phyloP scores from a whole-genome alignment of 2,797 vertebrate species.

The Tachyglossus aculeatus region DNA sequence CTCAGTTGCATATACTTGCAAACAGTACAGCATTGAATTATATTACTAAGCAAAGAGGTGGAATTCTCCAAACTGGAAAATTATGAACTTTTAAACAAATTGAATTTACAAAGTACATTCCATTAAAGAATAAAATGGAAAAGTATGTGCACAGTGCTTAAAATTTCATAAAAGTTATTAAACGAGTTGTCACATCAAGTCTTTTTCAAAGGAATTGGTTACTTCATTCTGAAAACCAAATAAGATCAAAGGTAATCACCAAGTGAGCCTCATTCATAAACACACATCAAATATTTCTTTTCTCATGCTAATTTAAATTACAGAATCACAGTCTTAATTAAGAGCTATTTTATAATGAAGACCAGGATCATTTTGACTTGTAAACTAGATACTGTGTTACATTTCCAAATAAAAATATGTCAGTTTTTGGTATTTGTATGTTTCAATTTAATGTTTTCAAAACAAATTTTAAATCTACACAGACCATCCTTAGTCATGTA shows the following conservation, averaged over 20 bases:
- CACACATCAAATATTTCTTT: not conserved
- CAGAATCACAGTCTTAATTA: not conserved
- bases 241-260: not conserved
- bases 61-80: too few relatives aligned
- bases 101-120: not conserved
- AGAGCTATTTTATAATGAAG: not conserved
- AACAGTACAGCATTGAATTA: not conserved
- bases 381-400: not conserved
- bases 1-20: not conserved
- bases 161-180: not conserved
- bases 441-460: not conserved
- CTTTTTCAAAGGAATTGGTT: not conserved
- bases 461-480: not conserved
- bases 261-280: not conserved
- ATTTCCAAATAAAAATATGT: not conserved
- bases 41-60: not conserved
- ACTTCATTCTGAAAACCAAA: not conserved
- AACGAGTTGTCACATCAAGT: not conserved
- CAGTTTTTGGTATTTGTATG: too few relatives aligned
- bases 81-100: not conserved
- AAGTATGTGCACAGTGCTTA: not conserved
- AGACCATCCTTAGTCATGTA: not conserved
- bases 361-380: not conserved
- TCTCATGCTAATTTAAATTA: not conserved
- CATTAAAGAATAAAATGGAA: not conserved